A percentile compares a stretch with the other conserved stretches of the same genome.
Evolutionary conservation across 2,797 vertebrate genomes (phyloP).

Genomic region (Paramormyrops hopkinsi): DNA sequence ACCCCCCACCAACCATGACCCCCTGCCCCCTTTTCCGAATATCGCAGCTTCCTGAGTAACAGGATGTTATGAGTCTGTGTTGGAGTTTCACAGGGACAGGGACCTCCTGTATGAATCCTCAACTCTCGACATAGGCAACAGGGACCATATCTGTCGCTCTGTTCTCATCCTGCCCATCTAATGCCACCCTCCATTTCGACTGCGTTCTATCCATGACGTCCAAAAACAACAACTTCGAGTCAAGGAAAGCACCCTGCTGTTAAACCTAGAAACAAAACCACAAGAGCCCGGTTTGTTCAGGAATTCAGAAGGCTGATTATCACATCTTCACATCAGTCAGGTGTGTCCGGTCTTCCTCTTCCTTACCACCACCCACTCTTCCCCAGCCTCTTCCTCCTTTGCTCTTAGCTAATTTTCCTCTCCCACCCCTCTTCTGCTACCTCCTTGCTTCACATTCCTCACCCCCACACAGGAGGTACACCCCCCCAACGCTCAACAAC

Average conservation of each 20-base stretch:
- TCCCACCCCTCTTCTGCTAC: background rate
- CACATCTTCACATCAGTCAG: background rate
- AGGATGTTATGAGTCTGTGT: slow-evolving; percentile 22
- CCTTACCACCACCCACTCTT: background rate
- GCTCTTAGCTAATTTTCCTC: background rate
- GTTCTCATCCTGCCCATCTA: background rate
- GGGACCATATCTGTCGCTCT: no score
- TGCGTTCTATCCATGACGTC: background rate
- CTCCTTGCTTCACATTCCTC: background rate
- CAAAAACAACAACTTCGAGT: background rate
- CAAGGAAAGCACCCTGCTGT: background rate
- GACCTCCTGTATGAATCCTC: background rate
- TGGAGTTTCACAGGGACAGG: background rate
- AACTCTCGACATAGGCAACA: background rate
- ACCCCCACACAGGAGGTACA: background rate
- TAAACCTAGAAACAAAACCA: background rate
- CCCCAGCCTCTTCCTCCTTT: background rate
- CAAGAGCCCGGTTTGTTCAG: background rate
- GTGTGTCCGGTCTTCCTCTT: background rate
- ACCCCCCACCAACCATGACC: background rate
- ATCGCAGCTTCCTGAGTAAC: slow-evolving; percentile 21
- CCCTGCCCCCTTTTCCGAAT: background rate
- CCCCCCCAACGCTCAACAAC: background rate
- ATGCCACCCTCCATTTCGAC: background rate
- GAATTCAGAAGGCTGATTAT: background rate